Evolutionary conservation across 2,888 invertebrate species (phyloP).

Genomic region (Phymatocera aterrima): DNA sequence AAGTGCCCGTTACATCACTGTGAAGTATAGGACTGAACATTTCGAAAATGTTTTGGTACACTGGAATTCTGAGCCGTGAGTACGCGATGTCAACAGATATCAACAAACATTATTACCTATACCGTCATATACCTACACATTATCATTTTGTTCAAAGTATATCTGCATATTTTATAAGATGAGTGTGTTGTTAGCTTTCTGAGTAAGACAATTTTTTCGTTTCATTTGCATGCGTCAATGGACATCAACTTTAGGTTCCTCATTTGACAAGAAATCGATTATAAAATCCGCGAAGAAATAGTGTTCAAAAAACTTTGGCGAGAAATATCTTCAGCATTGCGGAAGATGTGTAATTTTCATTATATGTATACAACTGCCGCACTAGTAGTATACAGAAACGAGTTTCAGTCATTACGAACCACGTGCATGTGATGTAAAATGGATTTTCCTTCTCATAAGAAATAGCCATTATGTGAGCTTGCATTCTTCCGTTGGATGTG

Average conservation of each 20-base stretch:
- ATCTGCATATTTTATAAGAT: not conserved
- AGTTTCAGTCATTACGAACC: not conserved
- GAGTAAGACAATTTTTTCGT: not conserved
- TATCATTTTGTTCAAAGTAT: not conserved
- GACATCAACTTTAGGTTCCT: not conserved
- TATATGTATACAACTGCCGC: too few species aligned
- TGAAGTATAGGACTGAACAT: not conserved
- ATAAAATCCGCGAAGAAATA: not conserved
- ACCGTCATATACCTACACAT: not conserved
- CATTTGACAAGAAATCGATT: too few species aligned
- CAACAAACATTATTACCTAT: not conserved
- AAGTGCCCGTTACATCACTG: not conserved
- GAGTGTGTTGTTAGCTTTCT: not conserved
- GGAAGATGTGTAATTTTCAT: not conserved
- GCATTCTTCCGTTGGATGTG: not conserved
- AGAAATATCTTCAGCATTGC: not conserved
- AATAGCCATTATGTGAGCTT: not conserved
- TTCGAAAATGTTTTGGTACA: slow-evolving; percentile 48
- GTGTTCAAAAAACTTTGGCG: not conserved
- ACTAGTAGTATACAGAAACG: not conserved
- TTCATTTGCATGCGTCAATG: not conserved
- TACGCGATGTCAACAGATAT: slow-evolving; percentile 13
- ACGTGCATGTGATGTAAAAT: not conserved
- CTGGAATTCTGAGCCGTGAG: slow-evolving; percentile 50
- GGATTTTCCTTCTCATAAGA: not conserved